Evolutionary conservation across 1,140 invertebrate species (phyloP).

Genomic region (Chlorops oryzae): DNA sequence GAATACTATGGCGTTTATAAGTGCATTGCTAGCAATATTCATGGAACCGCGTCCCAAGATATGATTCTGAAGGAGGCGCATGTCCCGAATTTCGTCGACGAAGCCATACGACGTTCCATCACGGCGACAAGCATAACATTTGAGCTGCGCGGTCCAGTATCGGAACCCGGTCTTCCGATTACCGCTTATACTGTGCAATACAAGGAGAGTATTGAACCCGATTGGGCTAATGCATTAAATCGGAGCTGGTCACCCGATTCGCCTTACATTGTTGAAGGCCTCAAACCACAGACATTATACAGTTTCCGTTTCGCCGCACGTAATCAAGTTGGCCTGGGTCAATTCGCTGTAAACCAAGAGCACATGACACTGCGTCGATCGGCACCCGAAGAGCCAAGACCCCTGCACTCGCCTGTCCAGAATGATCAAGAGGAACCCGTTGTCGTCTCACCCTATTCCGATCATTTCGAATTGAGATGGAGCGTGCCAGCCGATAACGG

Average conservation of each 20-base stretch:
- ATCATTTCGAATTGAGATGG: slow-evolving; percentile 77
- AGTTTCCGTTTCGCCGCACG: slow-evolving; percentile 76
- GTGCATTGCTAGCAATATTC: slow-evolving; percentile 72
- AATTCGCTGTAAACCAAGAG: slow-evolving; percentile 57
- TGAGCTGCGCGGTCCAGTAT: slow-evolving; percentile 63
- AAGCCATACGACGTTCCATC: slow-evolving; percentile 58
- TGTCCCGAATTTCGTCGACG: slow-evolving; percentile 48
- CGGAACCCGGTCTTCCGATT: slow-evolving; percentile 68
- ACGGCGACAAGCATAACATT: slow-evolving; percentile 82
- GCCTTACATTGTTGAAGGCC: slow-evolving; percentile 71
- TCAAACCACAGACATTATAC: slow-evolving; percentile 73
- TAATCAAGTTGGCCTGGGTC: slow-evolving; percentile 76
- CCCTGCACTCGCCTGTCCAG: slow-evolving; percentile 38
- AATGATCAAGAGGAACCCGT: slow-evolving; percentile 44
- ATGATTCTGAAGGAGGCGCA: slow-evolving; percentile 69
- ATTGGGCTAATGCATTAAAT: slow-evolving; percentile 63
- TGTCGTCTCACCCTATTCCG: slow-evolving; percentile 54
- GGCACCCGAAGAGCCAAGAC: slow-evolving; percentile 44
- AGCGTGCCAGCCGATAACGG: slow-evolving; percentile 79
- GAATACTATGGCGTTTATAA: slow-evolving; percentile 71
- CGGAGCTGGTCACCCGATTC: slow-evolving; percentile 70
- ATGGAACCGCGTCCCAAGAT: slow-evolving; percentile 60
- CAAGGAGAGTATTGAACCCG: slow-evolving; percentile 57
- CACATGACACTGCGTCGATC: slow-evolving; percentile 56
- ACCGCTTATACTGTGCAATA: slow-evolving; percentile 68